phyloP scores from a whole-genome alignment of 2,888 invertebrate species.

The Dasypolia templi region DNA sequence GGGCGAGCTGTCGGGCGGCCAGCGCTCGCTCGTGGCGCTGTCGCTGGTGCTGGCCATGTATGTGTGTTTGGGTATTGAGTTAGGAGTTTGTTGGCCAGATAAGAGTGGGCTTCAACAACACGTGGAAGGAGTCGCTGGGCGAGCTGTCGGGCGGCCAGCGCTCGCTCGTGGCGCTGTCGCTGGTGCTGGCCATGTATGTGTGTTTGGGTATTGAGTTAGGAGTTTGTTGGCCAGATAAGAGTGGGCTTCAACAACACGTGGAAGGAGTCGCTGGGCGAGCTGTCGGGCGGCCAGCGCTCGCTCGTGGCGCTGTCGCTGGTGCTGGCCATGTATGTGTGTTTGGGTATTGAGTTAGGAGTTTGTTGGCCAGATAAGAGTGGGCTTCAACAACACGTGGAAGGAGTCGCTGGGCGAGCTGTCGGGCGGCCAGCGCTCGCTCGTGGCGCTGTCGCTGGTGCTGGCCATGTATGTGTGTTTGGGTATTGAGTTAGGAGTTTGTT shows the following conservation, averaged over 20 bases:
- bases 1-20: conserved; percentile 98
- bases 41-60: conserved; percentile 99
- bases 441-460: conserved; percentile 98
- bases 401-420: conserved; percentile 98
- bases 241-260: conserved; percentile 98
- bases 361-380: conserved; percentile 90
- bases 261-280: conserved; percentile 98
- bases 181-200: conserved; percentile 99
- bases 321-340: conserved; percentile 95
- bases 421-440: conserved; percentile 98
- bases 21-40: conserved; percentile 98
- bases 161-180: conserved; percentile 98
- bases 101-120: conserved; percentile 96
- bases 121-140: conserved; percentile 98
- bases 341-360: background rate
- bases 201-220: background rate
- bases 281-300: conserved; percentile 99
- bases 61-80: background rate
- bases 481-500: rapidly evolving
- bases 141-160: conserved; percentile 99
- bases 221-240: conserved; percentile 73
- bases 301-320: conserved; percentile 98
- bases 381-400: conserved; percentile 98
- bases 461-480: conserved; percentile 93
- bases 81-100: conserved; percentile 68